Evolutionary conservation across 2,797 vertebrate species (phyloP).

Genomic region (Anabacerthia variegaticeps): DNA sequence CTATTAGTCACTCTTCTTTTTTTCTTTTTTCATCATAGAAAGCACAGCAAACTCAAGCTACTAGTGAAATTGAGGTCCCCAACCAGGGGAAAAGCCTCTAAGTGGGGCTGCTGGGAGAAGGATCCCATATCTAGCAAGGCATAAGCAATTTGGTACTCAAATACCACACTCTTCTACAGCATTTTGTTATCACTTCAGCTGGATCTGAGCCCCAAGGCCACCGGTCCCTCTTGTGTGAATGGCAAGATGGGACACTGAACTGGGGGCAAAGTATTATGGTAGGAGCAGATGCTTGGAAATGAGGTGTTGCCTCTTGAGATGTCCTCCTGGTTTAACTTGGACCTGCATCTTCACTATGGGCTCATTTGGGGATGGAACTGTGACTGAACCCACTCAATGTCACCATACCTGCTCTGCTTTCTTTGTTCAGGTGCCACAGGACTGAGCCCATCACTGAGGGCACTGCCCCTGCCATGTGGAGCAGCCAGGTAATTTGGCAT

Average conservation of each 20-base stretch:
- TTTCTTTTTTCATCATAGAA: background rate
- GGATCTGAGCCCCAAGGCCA: background rate
- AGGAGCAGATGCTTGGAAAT: background rate
- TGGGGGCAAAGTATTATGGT: background rate
- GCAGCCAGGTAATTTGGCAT: background rate
- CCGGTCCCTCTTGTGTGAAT: accelerated
- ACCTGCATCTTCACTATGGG: background rate
- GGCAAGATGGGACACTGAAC: background rate
- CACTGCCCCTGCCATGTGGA: accelerated
- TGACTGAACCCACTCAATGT: accelerated
- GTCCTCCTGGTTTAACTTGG: background rate
- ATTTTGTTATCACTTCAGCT: background rate
- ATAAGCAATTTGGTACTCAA: background rate
- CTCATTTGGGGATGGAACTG: background rate
- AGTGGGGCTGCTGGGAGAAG: background rate
- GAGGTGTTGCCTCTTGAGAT: background rate
- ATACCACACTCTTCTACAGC: background rate
- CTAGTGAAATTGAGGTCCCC: accelerated
- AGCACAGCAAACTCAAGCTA: background rate
- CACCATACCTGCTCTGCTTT: background rate
- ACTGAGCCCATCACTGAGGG: background rate
- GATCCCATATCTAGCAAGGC: background rate
- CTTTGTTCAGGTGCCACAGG: background rate
- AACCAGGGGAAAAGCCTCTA: background rate
- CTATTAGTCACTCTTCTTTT: background rate